Conservation (phyloP, 1,140 invertebrate species). For the Plodia interpunctella region DNA sequence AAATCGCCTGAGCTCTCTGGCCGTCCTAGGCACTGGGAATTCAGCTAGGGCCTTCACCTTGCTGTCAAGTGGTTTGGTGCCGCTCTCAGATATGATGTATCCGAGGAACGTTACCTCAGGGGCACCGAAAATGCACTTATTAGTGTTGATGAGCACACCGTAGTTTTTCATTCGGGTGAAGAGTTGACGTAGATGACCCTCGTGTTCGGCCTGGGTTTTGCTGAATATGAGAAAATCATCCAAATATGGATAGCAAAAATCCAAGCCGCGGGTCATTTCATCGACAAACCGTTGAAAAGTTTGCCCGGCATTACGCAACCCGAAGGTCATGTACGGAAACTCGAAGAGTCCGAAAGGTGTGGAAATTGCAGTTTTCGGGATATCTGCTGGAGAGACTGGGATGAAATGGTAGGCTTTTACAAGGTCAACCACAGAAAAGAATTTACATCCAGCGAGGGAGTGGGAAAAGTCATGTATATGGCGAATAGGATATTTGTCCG, state of each 20-base stretch:
- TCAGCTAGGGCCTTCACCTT: slow-evolving; percentile 7
- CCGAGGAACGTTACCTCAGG: slow-evolving; percentile 7
- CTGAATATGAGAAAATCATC: slow-evolving; percentile 5
- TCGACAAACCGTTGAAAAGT: slow-evolving; percentile 12
- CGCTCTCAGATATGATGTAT: neutral
- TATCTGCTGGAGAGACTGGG: neutral
- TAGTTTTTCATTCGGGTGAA: neutral
- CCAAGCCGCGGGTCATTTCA: neutral
- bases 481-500: slow-evolving; percentile 56
- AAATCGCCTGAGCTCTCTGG: slow-evolving; percentile 5
- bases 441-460: neutral
- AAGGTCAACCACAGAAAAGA: slow-evolving; percentile 13
- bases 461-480: slow-evolving; percentile 27
- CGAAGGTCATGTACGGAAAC: slow-evolving; percentile 33
- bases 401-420: slow-evolving; percentile 15
- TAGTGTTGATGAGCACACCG: neutral
- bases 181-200: neutral
- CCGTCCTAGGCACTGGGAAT: slow-evolving; percentile 6
- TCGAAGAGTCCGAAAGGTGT: slow-evolving; percentile 50
- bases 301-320: slow-evolving; percentile 35
- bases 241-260: slow-evolving; percentile 6
- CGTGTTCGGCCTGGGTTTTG: neutral
- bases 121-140: neutral
- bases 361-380: slow-evolving; percentile 51
- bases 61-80: slow-evolving; percentile 2